Base-by-base conservation (phyloP, 2,797 vertebrate species). In the Nyctalus aviator region DNA sequence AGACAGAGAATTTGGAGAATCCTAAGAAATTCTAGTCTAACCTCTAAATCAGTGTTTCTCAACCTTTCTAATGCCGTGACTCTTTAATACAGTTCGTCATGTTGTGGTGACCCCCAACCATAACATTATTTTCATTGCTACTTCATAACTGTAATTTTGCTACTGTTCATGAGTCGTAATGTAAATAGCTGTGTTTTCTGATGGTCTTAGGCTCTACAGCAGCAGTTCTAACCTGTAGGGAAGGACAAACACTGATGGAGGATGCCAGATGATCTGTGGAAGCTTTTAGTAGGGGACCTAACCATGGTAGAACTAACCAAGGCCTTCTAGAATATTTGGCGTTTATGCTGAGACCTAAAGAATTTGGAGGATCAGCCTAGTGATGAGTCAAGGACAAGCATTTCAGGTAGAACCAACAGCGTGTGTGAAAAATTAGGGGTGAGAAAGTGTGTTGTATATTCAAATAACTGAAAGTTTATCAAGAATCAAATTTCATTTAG, bases 401-500 rank as follows among this genome's bases (percentile, higher is more conserved):
- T 81, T 93, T 30, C 17, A 87, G 53, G 23, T 55, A 85, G 79
- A 92, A 91, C 48, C 53, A 82, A 86, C 11, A 90, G 14, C 20
- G 3, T 59, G 25, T 77, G 37, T 94, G 62, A 71, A 93, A 77
- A 68, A 35, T 71, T 7, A 21, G 59, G 92, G 78, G 8, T 41
- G 37, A 91, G 41, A 64, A 78, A 73, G 46, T 62, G 18, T n/a
- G 13, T 37, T 91, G 41, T 53, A 44, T 92, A 68, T 55, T 90
- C 59, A 64, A 18, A 48, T 71, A 75, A 86, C 18, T n/a, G 37
- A 90, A 93, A 79, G 64, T 15, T 68, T 17, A 59, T 37, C n/a
- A 30, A 89, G 81, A 94, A 23, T 5, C 27, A 84, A n/a, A 84
- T 86, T 94, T 91, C 18, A 37, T 62, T 94, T 87, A 82, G n/a